Base-by-base conservation (phyloP, 2,888 invertebrate species). In the Homarus gammarus region DNA sequence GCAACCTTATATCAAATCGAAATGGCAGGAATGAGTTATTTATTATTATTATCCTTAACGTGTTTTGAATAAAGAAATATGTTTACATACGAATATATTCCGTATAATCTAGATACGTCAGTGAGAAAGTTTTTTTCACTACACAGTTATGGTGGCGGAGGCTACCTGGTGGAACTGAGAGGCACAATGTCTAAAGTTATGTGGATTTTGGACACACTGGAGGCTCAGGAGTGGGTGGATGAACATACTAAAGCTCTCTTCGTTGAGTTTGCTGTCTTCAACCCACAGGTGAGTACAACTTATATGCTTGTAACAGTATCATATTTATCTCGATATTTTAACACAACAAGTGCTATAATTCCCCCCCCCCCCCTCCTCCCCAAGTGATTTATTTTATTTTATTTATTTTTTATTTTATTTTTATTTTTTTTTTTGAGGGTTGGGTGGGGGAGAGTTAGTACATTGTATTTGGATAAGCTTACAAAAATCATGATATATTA, bases 191-290 rank as follows among this genome's bases (percentile, higher is more conserved):
- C 91, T 0, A 92, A 93, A 38, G 93, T 94, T 73, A 56, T 89
- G n/a, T 36, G 56, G 12, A 83, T 81, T 5, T 33, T 90, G 15
- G 49, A 78, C n/a, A 88, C 92, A 70, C 92, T 95, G 33, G 93
- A 93, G 89, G 84, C 90, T 1, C 93, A 94, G 33, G 92, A 92
- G 3, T 94, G 94, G 94, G 93, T 94, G 5, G 94, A 94, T 87
- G 92, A 93, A 86, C 93, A 94, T 91, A 95, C 95, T 2, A 90
- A 95, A 77, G 94, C 94, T 0, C 93, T 95, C 27, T 94, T 95
- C 90, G 93, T 94, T n/a, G 95, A 95, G 91, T 94, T 95, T 90
- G 94, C 94, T 2, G 93, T 94, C 70, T 95, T 94, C 93, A 95
- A 95, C 84, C 93, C 93, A 5, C 92, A 93, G 84, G 92, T 92